Evolutionary conservation across 2,797 vertebrate genomes (phyloP).

Genomic region (Melanotaenia pygmaea): DNA sequence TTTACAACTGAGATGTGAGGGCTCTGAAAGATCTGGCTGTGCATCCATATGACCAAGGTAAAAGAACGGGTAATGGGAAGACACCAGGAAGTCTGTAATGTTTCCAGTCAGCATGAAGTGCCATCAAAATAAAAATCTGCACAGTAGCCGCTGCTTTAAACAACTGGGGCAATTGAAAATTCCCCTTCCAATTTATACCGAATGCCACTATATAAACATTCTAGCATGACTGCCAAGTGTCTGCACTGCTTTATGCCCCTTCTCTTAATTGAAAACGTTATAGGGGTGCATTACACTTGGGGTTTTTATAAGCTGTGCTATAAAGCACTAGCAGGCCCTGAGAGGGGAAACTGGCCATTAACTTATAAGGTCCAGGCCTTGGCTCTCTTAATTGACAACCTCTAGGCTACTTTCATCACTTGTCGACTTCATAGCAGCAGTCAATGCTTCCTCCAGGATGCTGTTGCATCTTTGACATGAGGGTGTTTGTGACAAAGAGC

Average conservation of each 20-base stretch:
- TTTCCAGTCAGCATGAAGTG: slow-evolving; percentile 74
- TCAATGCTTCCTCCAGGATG: slow-evolving; percentile 92
- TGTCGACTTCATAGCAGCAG: slow-evolving; percentile 91
- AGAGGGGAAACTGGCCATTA: slow-evolving; percentile 87
- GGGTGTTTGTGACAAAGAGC: slow-evolving; percentile 90
- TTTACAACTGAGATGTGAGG: slow-evolving; percentile 20
- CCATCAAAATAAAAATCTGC: slow-evolving; percentile 77
- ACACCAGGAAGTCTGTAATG: slow-evolving; percentile 76
- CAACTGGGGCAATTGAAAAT: slow-evolving; percentile 74
- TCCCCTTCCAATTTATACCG: slow-evolving; percentile 74
- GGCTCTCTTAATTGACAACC: slow-evolving; percentile 91
- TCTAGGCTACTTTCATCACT: slow-evolving; percentile 95
- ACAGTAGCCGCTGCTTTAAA: slow-evolving; percentile 75
- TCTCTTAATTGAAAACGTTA: slow-evolving; percentile 83
- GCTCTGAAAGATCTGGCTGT: slow-evolving; percentile 65
- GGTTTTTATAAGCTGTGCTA: slow-evolving; percentile 84
- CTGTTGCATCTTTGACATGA: slow-evolving; percentile 87
- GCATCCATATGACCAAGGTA: slow-evolving; percentile 63
- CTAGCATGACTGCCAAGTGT: slow-evolving; percentile 75
- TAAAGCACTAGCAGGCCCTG: slow-evolving; percentile 82
- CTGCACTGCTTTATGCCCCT: slow-evolving; percentile 76
- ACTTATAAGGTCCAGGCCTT: slow-evolving; percentile 89
- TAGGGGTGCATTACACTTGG: slow-evolving; percentile 82
- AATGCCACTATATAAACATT: slow-evolving; percentile 79
- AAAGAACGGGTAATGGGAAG: slow-evolving; percentile 68